Conservation (phyloP, 2,113 vertebrate genomes). For the Baryphthengus martii region DNA sequence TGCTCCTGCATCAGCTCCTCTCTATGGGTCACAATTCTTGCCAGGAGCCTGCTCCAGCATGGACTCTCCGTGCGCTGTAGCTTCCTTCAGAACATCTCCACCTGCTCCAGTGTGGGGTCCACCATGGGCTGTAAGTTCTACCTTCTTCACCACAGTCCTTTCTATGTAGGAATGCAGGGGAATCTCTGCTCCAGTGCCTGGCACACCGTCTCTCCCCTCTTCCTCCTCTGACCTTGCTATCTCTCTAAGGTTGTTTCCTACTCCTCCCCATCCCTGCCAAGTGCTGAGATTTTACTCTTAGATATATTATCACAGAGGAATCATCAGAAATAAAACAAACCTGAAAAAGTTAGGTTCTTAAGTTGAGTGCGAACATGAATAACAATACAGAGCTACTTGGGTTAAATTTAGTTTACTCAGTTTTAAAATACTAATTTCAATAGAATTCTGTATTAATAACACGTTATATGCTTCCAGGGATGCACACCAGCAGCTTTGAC, state of each 20-base stretch:
- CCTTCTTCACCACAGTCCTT: neutral
- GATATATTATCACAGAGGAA: neutral
- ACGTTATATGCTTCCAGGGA: neutral
- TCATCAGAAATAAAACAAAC: neutral
- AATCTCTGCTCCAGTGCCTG: neutral
- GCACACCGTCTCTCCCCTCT: neutral
- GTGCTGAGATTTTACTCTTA: neutral
- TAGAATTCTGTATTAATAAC: neutral
- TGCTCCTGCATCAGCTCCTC: neutral
- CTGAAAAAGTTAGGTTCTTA: neutral
- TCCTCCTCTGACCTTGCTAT: neutral
- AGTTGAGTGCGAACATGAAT: neutral
- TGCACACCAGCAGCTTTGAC: neutral
- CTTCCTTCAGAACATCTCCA: neutral
- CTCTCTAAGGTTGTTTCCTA: neutral
- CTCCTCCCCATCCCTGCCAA: neutral
- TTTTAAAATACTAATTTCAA: neutral
- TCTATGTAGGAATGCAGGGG: neutral
- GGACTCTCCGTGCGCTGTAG: neutral
- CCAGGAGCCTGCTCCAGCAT: neutral
- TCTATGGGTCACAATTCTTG: rapidly evolving
- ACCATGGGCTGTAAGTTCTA: neutral
- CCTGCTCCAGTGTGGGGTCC: neutral
- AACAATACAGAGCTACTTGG: too few species aligned
- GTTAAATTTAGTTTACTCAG: neutral